phyloP scores from a whole-genome alignment of 2,888 invertebrate genomes.

The Erpobdella octoculata region DNA sequence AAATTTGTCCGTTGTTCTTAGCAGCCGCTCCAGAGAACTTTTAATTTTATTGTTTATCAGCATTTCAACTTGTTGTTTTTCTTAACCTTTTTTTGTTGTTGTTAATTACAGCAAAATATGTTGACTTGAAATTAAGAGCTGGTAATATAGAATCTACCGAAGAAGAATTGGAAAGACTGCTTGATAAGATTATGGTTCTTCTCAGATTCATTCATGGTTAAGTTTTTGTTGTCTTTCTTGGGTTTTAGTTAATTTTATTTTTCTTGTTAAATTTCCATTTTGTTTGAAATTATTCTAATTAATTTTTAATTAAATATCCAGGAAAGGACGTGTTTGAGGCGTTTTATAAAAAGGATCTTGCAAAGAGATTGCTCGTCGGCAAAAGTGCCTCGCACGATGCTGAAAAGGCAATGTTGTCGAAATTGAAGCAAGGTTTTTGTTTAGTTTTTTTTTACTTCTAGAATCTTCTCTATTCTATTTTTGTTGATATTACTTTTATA shows the following conservation, averaged over 20 bases:
- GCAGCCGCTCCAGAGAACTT: too few species aligned
- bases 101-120: slow-evolving; percentile 73
- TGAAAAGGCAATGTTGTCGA: slow-evolving; percentile 98
- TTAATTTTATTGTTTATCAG: too few species aligned
- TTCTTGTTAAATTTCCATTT: not conserved
- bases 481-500: too few species aligned
- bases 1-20: too few species aligned
- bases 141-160: slow-evolving; percentile 92
- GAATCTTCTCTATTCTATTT: too few species aligned
- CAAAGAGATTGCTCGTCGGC: slow-evolving; percentile 89
- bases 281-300: too few species aligned
- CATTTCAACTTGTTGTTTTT: too few species aligned
- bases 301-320: slow-evolving; percentile 36
- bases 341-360: slow-evolving; percentile 97
- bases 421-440: slow-evolving; percentile 85
- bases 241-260: too few species aligned
- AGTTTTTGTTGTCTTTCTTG: too few species aligned
- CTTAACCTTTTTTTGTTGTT: too few species aligned
- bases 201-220: slow-evolving; percentile 94
- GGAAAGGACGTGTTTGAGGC: slow-evolving; percentile 97
- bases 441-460: not conserved
- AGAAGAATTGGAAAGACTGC: slow-evolving; percentile 84
- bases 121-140: slow-evolving; percentile 87
- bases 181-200: slow-evolving; percentile 97
- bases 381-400: slow-evolving; percentile 98